These are phyloP conservation scores for Aix galericulata DNA, from an alignment of 2,113 vertebrate genomes.

Conservation along the genomic window DNA sequence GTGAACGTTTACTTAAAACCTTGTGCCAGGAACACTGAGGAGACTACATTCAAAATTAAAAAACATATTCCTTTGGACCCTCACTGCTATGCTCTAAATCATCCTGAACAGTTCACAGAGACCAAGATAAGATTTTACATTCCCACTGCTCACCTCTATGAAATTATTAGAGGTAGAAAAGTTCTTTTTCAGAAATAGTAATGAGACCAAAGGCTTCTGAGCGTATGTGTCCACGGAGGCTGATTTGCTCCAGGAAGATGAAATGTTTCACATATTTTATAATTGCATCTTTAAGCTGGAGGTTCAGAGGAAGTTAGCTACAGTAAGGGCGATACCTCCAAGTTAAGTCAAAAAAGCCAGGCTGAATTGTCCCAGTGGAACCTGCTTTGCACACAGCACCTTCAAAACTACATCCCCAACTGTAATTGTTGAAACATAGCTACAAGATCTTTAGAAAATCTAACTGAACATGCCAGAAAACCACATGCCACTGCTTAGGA, in stretches of 20 bases:
- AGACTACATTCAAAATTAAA: neutral
- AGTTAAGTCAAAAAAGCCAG: neutral
- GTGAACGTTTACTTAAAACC: neutral
- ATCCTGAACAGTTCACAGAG: neutral
- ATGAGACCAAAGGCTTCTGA: neutral
- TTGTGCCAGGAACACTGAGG: neutral
- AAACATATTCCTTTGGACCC: neutral
- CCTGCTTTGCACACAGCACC: neutral
- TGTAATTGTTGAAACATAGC: fast-evolving
- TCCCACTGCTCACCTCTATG: neutral
- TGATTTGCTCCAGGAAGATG: neutral
- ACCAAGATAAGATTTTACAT: neutral
- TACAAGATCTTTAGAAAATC: neutral
- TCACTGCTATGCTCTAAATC: neutral
- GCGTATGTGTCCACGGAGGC: neutral
- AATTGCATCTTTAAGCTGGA: neutral
- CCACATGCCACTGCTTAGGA: neutral
- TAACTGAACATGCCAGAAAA: neutral
- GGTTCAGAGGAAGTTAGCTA: neutral
- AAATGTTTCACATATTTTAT: neutral
- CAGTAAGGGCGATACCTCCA: neutral
- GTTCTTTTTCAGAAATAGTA: neutral
- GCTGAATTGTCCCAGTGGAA: neutral
- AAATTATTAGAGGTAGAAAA: neutral
- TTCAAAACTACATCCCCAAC: neutral